Percentiles rank a stretch among this genome's conserved stretches.
These are phyloP conservation scores for Tympanuchus pallidicinctus DNA, from an alignment of 2,113 vertebrate genomes.

Conservation along the genomic window DNA sequence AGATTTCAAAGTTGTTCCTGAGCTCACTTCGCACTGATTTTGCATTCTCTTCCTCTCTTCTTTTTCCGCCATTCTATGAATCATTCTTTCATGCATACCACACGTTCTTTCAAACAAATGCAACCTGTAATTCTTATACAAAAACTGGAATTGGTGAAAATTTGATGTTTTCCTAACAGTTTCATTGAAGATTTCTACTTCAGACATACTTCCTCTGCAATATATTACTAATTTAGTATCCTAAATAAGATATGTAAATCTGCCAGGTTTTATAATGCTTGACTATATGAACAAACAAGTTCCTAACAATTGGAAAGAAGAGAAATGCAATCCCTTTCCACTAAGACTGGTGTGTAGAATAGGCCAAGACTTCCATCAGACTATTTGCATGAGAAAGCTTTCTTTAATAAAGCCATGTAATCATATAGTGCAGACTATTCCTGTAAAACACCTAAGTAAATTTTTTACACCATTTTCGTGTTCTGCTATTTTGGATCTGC, in stretches of 20 bases:
- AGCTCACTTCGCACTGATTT: slow-evolving; percentile 12
- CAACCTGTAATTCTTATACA: background rate
- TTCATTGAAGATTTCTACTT: background rate
- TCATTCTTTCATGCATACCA: background rate
- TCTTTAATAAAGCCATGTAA: background rate
- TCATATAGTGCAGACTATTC: background rate
- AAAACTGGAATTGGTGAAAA: background rate
- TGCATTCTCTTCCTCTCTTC: background rate
- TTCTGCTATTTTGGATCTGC: slow-evolving; percentile 15
- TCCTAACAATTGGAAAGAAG: background rate
- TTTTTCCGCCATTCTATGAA: background rate
- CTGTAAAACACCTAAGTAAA: background rate
- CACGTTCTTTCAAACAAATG: background rate
- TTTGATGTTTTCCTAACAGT: background rate
- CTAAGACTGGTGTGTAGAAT: background rate
- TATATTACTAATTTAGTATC: background rate
- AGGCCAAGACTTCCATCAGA: background rate
- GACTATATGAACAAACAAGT: background rate
- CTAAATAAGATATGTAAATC: background rate
- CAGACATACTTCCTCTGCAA: background rate
- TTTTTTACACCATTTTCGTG: background rate
- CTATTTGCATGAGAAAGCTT: background rate
- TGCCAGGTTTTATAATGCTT: background rate
- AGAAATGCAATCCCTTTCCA: background rate
- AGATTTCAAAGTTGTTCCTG: background rate